Conservation (phyloP, 2,888 invertebrate species). For the Macropis europaea region DNA sequence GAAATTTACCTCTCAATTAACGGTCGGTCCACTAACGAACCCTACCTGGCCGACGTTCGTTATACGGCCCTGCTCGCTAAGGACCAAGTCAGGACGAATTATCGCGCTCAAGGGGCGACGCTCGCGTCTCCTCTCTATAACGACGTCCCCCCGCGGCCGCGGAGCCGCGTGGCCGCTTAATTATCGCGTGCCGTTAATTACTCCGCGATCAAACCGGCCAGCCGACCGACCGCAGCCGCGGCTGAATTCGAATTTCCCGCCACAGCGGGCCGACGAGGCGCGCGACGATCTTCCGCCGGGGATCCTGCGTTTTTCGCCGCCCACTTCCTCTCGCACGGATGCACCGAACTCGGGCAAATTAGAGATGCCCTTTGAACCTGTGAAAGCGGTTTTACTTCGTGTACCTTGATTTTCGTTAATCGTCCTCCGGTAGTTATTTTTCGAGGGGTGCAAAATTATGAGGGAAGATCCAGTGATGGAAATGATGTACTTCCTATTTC, state of each 20-base stretch:
- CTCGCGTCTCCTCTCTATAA: conserved; percentile 31
- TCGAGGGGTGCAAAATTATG: too few species aligned
- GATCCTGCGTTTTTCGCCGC: too few species aligned
- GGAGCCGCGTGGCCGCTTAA: conserved; percentile 32
- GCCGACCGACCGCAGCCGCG: conserved; percentile 21
- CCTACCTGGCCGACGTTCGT: conserved; percentile 23
- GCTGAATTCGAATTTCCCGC: conserved; percentile 46
- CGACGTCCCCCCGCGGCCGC: conserved; percentile 33
- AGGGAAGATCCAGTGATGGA: too few species aligned
- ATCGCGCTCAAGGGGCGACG: conserved; percentile 30
- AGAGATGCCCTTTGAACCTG: too few species aligned
- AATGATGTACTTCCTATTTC: too few species aligned
- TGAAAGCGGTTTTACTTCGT: too few species aligned
- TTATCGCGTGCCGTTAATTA: conserved; percentile 67
- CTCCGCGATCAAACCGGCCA: conserved; percentile 56
- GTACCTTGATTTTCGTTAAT: too few species aligned
- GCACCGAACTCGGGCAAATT: too few species aligned
- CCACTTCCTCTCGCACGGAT: too few species aligned
- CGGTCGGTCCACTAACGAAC: conserved; percentile 47
- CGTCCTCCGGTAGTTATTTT: too few species aligned
- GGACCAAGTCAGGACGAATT: conserved; percentile 43
- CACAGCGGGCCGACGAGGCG: background rate
- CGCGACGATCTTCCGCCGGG: too few species aligned
- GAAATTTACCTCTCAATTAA: conserved; percentile 65
- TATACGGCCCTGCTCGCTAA: conserved; percentile 20